Evolutionary conservation across 2,113 vertebrate species (phyloP), one percentile per base, ranked within the genome.

Genomic region (Benitochromis conjunctus): DNA sequence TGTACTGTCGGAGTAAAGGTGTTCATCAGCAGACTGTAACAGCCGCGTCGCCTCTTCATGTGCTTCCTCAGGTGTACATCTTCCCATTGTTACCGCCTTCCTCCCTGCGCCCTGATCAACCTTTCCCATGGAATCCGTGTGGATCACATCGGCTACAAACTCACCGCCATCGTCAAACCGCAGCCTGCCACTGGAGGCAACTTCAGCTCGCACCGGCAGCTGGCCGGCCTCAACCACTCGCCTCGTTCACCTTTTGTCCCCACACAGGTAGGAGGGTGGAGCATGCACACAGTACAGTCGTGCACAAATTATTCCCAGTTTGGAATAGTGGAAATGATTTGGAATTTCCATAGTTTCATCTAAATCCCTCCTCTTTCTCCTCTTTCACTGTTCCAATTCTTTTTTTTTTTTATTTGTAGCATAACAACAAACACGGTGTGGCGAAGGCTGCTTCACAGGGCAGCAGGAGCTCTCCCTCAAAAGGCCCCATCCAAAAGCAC

Each of bases 71-170:
- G 98, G 92, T 98, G 97, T 79, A 93, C 97, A 1, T 95, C 97
- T 43, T 95, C 96, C 55, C 96, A 96, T 79, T 97, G 97, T 58
- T 99, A 99, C 95, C 97, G 99, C 87, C 94, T 99, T 83, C 98
- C 98, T 26, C 96, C 98, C 91, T 97, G 97, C 95, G 98, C 99
- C 94, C 98, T 99, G 95, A 98, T 99, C 81, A 99, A 98, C 88
- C 94, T 99, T 83, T 98, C 98, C 92, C 96, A 99, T 26, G 98
- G 99, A 36, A 93, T 81, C 88, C 97, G 98, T 29, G 95, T 95
- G 81, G 98, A 99, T 93, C 96, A 94, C 80, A 96, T 96, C 79
- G 95, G 94, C 83, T 97, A 98, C 88, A 99, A 98, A 86, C 95
- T 99, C 95, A 98, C 96, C 10, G 97, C 98, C 86, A 96, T 99